These are phyloP conservation scores for Borostomias antarcticus DNA, from an alignment of 2,797 vertebrate species.

Conservation along the genomic window DNA sequence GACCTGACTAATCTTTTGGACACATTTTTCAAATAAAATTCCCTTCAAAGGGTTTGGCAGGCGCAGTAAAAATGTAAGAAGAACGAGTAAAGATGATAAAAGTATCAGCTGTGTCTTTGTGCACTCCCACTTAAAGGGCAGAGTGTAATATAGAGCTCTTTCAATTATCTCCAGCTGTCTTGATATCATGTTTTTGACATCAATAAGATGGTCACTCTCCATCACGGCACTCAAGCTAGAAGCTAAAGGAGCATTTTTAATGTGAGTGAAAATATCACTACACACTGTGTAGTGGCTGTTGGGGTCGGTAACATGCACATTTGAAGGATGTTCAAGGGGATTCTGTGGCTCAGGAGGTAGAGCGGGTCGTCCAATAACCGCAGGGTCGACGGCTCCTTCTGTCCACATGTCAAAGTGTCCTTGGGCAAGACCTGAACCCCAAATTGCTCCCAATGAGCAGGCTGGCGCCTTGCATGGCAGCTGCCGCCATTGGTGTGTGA, in stretches of 20 bases:
- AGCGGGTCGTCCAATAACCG: no score
- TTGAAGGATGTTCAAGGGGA: not conserved
- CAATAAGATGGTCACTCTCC: constrained; percentile 9
- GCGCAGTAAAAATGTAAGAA: not conserved
- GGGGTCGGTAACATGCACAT: no score
- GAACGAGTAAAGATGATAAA: not conserved
- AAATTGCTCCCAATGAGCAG: no score
- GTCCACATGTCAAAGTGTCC: no score
- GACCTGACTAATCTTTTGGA: not conserved
- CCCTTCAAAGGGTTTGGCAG: constrained; percentile 8
- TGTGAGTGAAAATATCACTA: not conserved
- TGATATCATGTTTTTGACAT: constrained; percentile 18
- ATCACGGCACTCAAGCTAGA: not conserved
- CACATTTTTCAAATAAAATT: constrained; percentile 6
- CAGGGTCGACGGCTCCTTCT: no score
- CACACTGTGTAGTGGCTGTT: no score
- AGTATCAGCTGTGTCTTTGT: not conserved
- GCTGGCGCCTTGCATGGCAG: no score
- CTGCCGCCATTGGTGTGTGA: no score
- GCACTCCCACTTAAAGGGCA: not conserved
- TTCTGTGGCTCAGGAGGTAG: no score
- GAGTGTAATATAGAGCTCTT: constrained; percentile 8
- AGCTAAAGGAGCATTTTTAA: not conserved
- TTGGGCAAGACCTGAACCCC: no score
- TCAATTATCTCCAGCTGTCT: constrained; percentile 18